Percentiles rank a stretch among this genome's conserved stretches.
phyloP scores from a whole-genome alignment of 2,113 vertebrate species.

The Psophia crepitans region DNA sequence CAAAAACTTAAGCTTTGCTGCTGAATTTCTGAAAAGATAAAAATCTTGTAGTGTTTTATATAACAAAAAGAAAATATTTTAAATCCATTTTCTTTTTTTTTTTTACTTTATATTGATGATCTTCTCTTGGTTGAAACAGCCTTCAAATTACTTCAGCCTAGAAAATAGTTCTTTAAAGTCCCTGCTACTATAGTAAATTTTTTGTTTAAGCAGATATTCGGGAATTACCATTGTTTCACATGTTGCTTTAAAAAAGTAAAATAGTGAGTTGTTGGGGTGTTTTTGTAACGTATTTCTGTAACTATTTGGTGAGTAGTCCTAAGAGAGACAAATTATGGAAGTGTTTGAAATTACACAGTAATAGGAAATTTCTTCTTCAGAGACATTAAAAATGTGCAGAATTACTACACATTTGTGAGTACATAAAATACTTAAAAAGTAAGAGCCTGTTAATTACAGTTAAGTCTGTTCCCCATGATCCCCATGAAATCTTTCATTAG shows the following conservation, averaged over 20 bases:
- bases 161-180: not conserved
- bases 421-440: not conserved
- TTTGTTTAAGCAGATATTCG: not conserved
- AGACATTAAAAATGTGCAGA: not conserved
- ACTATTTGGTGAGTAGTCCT: not conserved
- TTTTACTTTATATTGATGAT: not conserved
- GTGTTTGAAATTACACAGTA: not conserved
- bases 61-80: not conserved
- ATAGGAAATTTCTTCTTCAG: not conserved
- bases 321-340: not conserved
- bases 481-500: not conserved
- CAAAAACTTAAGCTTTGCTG: not conserved
- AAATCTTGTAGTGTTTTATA: not conserved
- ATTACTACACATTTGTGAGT: not conserved
- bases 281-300: not conserved
- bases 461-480: not conserved
- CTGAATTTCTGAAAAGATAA: not conserved
- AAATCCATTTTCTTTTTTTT: not conserved
- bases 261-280: not conserved
- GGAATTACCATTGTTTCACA: not conserved
- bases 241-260: not conserved
- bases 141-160: not conserved
- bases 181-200: not conserved
- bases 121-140: not conserved
- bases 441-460: not conserved